phyloP scores from a whole-genome alignment of 1,140 invertebrate species.

The Acyrthosiphon pisum region DNA sequence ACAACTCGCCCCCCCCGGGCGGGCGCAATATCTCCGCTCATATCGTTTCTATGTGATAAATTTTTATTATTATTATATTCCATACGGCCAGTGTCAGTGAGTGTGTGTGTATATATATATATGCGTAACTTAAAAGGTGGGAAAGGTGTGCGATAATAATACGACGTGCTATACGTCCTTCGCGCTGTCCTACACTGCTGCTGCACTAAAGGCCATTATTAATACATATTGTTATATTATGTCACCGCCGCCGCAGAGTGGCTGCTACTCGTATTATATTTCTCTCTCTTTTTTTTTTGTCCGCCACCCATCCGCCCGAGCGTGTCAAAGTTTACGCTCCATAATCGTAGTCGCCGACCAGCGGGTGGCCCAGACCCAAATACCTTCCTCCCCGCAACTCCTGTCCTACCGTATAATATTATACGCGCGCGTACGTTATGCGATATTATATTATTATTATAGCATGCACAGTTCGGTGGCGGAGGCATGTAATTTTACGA shows the following conservation, averaged over 20 bases:
- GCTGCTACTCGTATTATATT: conserved; percentile 5
- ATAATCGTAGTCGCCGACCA: not conserved
- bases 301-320: not conserved
- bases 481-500: not conserved
- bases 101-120: not conserved
- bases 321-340: not conserved
- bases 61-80: not conserved
- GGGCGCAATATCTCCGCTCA: not conserved
- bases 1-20: conserved; percentile 10
- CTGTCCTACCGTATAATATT: not conserved
- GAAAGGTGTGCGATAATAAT: conserved; percentile 14
- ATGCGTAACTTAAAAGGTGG: not conserved
- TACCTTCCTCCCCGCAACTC: not conserved
- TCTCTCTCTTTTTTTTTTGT: not conserved
- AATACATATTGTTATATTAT: conserved; percentile 11
- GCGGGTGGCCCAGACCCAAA: not conserved
- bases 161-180: not conserved
- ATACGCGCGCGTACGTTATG: not conserved
- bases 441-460: not conserved
- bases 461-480: not conserved
- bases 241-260: not conserved
- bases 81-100: not conserved
- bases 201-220: not conserved
- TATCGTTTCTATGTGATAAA: not conserved
- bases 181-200: not conserved